Base-by-base conservation (phyloP, 92 coral and sea anemone species). In the Phenganax stokvisi region DNA sequence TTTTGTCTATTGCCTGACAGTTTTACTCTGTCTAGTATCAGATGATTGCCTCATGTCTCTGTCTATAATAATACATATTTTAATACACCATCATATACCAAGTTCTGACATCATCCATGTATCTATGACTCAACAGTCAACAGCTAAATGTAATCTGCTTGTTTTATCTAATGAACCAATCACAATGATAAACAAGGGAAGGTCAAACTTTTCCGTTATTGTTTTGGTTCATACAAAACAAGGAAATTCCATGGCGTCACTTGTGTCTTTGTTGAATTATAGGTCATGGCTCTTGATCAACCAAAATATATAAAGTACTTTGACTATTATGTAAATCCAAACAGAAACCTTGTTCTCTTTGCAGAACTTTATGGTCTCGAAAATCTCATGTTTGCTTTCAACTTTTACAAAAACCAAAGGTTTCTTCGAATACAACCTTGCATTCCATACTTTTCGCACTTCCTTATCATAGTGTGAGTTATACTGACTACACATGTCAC, bases 391-490 rank as follows among this genome's bases (percentile, higher is more conserved):
- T n/a, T 85, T 80, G n/a, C 81, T 83, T 30, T 78, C 84, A 15
- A 89, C 91, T 31, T 79, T 80, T 60, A 91, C 91, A 70, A 91
- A 87, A 58, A 90, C 89, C 65, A 67, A 57, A 13, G 97, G 97
- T 83, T 81, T 87, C 37, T 81, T 80, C 57, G 65, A 30, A 37
- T 81, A 81, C 51, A 89, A 77, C 10, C 51, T 25, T 1, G 84
- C 89, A 71, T 89, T 91, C 97, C 97, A 91, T 54, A 82, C 78
- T 31, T 59, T 85, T 15, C 81, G 76, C 29, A 91, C 56, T 83
- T 89, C 82, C 29, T 57, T 57, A 44, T 78, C 79, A 60, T 85
- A 91, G 9, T 51, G 72, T 16, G 62, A 53, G 12, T 71, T 56
- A 61, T 85, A 79, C 30, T 79, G 81, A 37, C 54, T 57, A 56